These are phyloP conservation scores for Zootermopsis nevadensis DNA, from an alignment of 2,888 invertebrate species.

Conservation along the genomic window DNA sequence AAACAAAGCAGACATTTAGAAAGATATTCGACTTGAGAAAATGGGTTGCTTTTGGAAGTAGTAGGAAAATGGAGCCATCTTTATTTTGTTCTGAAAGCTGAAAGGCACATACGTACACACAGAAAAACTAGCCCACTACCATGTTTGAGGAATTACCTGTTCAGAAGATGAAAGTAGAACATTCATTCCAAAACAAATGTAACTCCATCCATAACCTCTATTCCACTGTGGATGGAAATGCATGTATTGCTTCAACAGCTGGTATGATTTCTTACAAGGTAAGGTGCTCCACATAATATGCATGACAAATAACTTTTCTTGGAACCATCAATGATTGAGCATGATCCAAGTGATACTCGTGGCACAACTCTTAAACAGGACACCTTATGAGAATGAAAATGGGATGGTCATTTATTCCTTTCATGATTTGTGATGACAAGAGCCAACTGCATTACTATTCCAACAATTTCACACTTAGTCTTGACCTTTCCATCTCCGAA, in stretches of 20 bases:
- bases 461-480: slow-evolving; percentile 5
- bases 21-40: slow-evolving; percentile 24
- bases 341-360: background rate
- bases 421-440: background rate
- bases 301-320: background rate
- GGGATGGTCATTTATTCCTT: background rate
- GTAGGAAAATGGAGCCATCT: slow-evolving; percentile 3
- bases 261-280: background rate
- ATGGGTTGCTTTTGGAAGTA: background rate
- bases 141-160: background rate
- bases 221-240: background rate
- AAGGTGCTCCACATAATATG: background rate
- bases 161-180: slow-evolving; percentile 19
- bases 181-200: slow-evolving; percentile 2
- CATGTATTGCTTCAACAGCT: background rate
- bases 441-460: slow-evolving; percentile 12
- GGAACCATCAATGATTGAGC: background rate
- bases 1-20: background rate
- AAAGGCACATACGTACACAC: background rate
- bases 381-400: background rate
- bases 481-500: too few relatives aligned
- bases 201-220: background rate
- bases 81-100: slow-evolving; percentile 1
- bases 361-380: background rate
- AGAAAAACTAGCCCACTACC: background rate